These are phyloP conservation scores for Eremophila alpestris DNA, from an alignment of 2,797 vertebrate species.

Conservation along the genomic window DNA sequence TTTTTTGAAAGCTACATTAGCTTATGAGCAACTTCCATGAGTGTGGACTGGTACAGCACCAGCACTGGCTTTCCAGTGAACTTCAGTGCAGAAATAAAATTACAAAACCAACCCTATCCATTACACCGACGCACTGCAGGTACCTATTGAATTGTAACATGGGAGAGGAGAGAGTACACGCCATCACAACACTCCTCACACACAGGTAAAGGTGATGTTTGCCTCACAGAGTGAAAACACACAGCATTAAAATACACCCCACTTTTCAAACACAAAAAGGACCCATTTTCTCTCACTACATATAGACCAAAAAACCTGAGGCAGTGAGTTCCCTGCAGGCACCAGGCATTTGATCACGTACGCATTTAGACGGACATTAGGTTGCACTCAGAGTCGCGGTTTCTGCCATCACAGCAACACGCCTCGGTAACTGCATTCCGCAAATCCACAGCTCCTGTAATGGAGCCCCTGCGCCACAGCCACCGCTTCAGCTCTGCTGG, in stretches of 20 bases:
- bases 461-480: neutral
- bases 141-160: rapidly evolving
- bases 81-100: neutral
- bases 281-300: neutral
- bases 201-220: neutral
- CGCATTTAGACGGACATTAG: rapidly evolving
- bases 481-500: rapidly evolving
- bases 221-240: neutral
- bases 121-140: rapidly evolving
- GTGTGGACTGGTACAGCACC: neutral
- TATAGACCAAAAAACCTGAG: neutral
- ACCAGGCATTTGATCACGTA: neutral
- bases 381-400: rapidly evolving
- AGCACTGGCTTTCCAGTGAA: neutral
- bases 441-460: neutral
- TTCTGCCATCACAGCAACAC: rapidly evolving
- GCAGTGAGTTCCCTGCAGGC: neutral
- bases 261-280: neutral
- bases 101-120: neutral
- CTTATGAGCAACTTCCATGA: rapidly evolving
- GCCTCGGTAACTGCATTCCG: rapidly evolving
- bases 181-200: neutral
- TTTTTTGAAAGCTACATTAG: neutral
- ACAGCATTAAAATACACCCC: neutral
- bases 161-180: rapidly evolving